phyloP scores from a whole-genome alignment of 2,797 vertebrate species.

The Cheracebus regulus region DNA sequence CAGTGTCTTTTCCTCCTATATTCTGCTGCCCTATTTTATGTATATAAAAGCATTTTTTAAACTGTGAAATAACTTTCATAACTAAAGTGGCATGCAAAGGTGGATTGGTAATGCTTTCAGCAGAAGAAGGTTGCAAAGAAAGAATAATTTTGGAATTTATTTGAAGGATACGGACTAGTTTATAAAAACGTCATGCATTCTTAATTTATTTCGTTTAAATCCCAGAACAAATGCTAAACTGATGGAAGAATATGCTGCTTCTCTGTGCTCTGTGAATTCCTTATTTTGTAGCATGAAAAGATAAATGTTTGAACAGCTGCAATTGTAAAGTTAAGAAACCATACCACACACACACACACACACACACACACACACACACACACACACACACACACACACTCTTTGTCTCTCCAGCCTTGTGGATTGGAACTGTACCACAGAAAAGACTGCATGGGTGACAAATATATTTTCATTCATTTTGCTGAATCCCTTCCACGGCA shows the following conservation, averaged over 20 bases:
- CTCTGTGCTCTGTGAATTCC: slow-evolving; percentile 74
- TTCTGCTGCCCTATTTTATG: background rate
- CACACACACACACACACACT: background rate
- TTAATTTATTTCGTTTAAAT: slow-evolving; percentile 63
- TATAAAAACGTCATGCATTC: slow-evolving; percentile 39
- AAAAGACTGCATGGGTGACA: slow-evolving; percentile 79
- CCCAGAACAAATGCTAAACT: slow-evolving; percentile 64
- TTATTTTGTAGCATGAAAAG: slow-evolving; percentile 80
- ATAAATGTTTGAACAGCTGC: slow-evolving; percentile 86
- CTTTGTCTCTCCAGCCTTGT: slow-evolving; percentile 69
- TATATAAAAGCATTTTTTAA: slow-evolving; percentile 4
- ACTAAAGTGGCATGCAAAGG: background rate
- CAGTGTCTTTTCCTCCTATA: background rate
- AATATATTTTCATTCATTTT: slow-evolving; percentile 81
- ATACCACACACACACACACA: background rate
- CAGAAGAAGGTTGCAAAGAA: background rate
- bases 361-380: background rate
- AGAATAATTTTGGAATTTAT: slow-evolving; percentile 34
- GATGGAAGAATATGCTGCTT: slow-evolving; percentile 73
- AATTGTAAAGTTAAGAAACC: slow-evolving; percentile 71
- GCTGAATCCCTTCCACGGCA: slow-evolving; percentile 78
- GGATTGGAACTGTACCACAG: slow-evolving; percentile 80
- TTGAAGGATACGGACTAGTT: slow-evolving; percentile 13
- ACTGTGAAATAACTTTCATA: background rate
- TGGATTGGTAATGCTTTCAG: background rate